Evolutionary conservation across 2,888 invertebrate genomes (phyloP).

Genomic region (Cheilosia pagana): DNA sequence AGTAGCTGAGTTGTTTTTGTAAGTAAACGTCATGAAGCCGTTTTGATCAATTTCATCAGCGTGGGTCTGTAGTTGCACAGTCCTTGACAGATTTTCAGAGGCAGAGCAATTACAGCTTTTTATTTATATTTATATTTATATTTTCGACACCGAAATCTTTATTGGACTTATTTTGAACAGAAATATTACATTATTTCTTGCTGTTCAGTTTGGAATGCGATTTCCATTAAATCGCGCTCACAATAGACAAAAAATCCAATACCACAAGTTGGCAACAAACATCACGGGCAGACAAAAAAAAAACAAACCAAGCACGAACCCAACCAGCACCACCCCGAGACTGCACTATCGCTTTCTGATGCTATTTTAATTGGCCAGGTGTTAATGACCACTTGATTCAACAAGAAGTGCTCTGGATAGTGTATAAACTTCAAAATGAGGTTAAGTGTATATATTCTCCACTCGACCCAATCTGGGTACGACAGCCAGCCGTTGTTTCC

Average conservation of each 20-base stretch:
- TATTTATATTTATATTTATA: too few species aligned
- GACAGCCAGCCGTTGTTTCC: background rate
- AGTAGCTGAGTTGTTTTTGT: too few species aligned
- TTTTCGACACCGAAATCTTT: too few species aligned
- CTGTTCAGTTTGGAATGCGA: background rate
- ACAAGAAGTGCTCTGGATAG: constrained; percentile 55
- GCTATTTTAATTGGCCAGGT: constrained; percentile 72
- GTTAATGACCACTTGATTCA: constrained; percentile 72
- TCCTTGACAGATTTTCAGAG: too few species aligned
- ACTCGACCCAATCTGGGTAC: constrained; percentile 59
- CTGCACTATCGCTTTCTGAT: constrained; percentile 21
- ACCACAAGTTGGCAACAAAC: background rate
- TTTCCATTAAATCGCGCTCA: constrained; percentile 27
- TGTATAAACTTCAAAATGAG: constrained; percentile 55
- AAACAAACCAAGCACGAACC: constrained; percentile 37
- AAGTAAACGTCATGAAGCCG: too few species aligned
- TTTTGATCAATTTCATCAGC: too few species aligned
- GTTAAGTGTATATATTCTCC: constrained; percentile 54
- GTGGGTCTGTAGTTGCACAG: too few species aligned
- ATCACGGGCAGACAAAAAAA: constrained; percentile 21
- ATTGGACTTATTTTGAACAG: too few species aligned
- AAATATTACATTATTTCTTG: too few species aligned
- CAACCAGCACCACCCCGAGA: constrained; percentile 14
- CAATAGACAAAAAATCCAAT: constrained; percentile 53
- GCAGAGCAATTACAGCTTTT: too few species aligned